Conservation (phyloP, 2,797 vertebrate species). For the Xiphophorus birchmanni region DNA sequence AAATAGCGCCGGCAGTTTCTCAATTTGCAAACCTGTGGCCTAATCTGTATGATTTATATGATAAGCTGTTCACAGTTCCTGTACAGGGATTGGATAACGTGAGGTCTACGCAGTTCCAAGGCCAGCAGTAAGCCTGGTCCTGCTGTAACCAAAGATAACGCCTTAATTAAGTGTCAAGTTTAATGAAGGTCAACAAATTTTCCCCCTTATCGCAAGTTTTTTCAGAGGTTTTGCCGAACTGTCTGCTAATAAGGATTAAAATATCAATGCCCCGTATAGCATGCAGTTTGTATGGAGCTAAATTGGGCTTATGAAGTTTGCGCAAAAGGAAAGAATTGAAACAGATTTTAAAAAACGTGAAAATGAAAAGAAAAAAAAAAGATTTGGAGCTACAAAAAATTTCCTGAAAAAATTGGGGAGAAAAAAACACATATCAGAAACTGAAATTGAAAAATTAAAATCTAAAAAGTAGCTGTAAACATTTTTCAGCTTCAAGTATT, state of each 20-base stretch:
- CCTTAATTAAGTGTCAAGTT: background rate
- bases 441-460: too few species aligned
- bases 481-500: too few species aligned
- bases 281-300: background rate
- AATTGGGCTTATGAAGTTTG: too few species aligned
- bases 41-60: constrained; percentile 8
- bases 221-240: background rate
- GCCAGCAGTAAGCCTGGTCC: background rate
- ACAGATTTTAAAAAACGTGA: too few species aligned
- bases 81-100: too few species aligned
- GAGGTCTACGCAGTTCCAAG: background rate
- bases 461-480: too few species aligned
- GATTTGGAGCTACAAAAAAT: too few species aligned
- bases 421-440: too few species aligned
- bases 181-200: background rate
- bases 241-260: background rate
- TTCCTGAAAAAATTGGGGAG: too few species aligned
- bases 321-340: too few species aligned
- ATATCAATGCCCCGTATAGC: background rate
- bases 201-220: background rate
- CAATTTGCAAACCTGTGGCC: background rate
- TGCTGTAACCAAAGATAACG: background rate
- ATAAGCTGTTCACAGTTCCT: background rate
- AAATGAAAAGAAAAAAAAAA: too few species aligned
- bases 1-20: constrained; percentile 12